phyloP scores from a whole-genome alignment of 2,113 vertebrate species.

The Scophthalmus maximus region DNA sequence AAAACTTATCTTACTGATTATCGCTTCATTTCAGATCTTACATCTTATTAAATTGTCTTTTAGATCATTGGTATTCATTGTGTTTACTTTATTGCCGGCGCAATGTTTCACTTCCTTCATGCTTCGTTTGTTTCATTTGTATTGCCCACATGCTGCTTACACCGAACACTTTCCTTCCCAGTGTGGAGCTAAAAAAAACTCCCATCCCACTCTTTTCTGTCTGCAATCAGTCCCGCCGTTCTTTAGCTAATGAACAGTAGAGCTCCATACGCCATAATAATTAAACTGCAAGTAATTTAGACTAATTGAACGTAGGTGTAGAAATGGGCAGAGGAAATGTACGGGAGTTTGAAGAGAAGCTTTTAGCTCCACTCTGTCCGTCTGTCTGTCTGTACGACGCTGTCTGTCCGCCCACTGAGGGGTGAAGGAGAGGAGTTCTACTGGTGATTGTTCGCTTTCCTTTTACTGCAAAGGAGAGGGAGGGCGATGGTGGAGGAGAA shows the following conservation, averaged over 20 bases:
- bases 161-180: constrained; percentile 19
- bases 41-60: constrained; percentile 35
- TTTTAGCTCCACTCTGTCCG: constrained; percentile 29
- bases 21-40: constrained; percentile 20
- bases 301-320: constrained; percentile 65
- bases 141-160: constrained; percentile 43
- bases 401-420: constrained; percentile 9
- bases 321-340: constrained; percentile 44
- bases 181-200: neutral
- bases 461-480: constrained; percentile 8
- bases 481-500: neutral
- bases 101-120: constrained; percentile 47
- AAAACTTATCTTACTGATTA: constrained; percentile 40
- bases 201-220: constrained; percentile 27
- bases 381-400: neutral
- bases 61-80: constrained; percentile 40
- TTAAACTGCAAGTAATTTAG: constrained; percentile 69
- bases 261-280: constrained; percentile 60
- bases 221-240: constrained; percentile 43
- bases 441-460: constrained; percentile 26
- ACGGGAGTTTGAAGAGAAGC: constrained; percentile 45
- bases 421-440: constrained; percentile 19
- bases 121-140: constrained; percentile 57
- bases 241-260: constrained; percentile 67
- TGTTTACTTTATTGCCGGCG: constrained; percentile 48